Conservation (phyloP, 2,113 vertebrate species). For the Isichthys henryi region DNA sequence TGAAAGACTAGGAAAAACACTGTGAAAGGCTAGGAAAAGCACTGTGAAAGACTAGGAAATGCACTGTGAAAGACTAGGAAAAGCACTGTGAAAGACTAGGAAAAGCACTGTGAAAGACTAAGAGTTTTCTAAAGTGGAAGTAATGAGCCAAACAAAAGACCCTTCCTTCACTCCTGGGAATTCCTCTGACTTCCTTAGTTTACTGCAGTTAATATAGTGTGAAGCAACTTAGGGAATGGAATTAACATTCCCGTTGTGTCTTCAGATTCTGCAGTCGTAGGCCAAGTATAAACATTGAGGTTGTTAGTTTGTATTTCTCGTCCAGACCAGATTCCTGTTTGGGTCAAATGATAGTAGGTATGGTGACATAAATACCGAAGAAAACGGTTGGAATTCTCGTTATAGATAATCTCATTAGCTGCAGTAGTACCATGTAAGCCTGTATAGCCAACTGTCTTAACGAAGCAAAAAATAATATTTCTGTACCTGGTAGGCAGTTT, state of each 20-base stretch:
- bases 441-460: background rate
- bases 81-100: background rate
- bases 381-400: background rate
- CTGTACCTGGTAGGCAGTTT: background rate
- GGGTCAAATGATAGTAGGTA: background rate
- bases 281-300: background rate
- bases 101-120: background rate
- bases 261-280: background rate
- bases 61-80: background rate
- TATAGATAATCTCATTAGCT: background rate
- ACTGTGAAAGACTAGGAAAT: background rate
- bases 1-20: background rate
- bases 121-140: background rate
- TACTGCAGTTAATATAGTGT: background rate
- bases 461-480: background rate
- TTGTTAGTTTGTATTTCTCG: background rate
- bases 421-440: no score
- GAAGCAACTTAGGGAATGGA: background rate
- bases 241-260: background rate
- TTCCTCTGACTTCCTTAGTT: background rate
- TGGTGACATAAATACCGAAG: background rate
- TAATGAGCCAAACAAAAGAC: background rate
- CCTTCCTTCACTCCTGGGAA: background rate
- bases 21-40: background rate
- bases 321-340: background rate